Conservation (phyloP, 1,140 invertebrate species). For the Lucilia sericata region DNA sequence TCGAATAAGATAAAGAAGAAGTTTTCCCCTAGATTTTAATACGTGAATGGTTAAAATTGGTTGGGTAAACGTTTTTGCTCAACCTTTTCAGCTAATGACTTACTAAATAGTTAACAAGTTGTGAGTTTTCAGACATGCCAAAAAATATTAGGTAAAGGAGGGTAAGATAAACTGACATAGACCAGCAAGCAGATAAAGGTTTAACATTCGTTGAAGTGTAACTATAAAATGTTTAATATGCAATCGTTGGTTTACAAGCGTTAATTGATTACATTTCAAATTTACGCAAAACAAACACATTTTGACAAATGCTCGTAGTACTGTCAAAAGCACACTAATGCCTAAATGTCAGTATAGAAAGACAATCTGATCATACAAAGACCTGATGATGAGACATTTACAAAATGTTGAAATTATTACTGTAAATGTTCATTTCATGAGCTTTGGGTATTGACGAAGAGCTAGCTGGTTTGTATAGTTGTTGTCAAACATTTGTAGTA, state of each 20-base stretch:
- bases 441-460: not conserved
- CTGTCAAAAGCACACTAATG: not conserved
- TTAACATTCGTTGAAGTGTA: not conserved
- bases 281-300: not conserved
- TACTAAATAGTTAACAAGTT: constrained; percentile 11
- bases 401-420: not conserved
- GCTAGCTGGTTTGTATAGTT: not conserved
- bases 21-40: not conserved
- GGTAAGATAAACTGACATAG: not conserved
- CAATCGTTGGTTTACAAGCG: not conserved
- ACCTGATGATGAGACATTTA: not conserved
- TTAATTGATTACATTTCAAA: constrained; percentile 25
- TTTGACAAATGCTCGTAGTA: not conserved
- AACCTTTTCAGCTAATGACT: constrained; percentile 8
- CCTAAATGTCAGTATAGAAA: not conserved
- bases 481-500: constrained; percentile 4
- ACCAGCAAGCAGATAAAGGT: not conserved
- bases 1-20: not conserved
- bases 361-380: not conserved
- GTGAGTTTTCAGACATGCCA: not conserved
- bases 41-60: not conserved
- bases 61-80: not conserved
- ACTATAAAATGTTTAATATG: not conserved
- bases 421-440: constrained; percentile 8
- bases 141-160: not conserved